Conservation (phyloP, 2,797 vertebrate species). For the Acrossocheilus wenchowensis region DNA sequence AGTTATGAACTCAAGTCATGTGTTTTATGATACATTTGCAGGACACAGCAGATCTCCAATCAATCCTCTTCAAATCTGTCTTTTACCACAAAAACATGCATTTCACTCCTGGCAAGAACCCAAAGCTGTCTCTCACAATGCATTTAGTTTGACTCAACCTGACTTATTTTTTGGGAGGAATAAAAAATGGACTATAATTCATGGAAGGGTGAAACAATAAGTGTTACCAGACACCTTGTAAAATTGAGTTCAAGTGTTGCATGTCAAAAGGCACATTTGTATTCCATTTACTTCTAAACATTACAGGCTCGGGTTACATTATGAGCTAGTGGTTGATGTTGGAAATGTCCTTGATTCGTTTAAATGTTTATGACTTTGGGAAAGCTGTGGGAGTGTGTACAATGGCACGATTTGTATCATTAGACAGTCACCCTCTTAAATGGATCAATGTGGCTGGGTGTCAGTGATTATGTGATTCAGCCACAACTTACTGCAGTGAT, state of each 20-base stretch:
- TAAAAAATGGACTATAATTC: constrained; percentile 9
- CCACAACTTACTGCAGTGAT: constrained; percentile 32
- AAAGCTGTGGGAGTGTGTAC: neutral
- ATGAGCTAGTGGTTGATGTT: neutral
- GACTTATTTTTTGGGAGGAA: neutral
- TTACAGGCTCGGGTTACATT: constrained; percentile 20
- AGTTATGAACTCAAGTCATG: neutral
- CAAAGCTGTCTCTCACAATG: neutral
- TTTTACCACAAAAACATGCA: constrained; percentile 13
- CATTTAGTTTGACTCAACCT: neutral
- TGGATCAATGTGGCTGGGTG: constrained; percentile 9
- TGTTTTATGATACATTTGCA: constrained; percentile 17
- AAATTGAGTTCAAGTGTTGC: constrained; percentile 17
- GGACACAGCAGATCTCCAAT: neutral
- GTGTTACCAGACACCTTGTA: constrained; percentile 33
- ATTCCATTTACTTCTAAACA: constrained; percentile 31
- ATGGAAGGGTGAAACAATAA: constrained; percentile 21
- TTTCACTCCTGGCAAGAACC: neutral
- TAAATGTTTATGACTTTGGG: constrained; percentile 12
- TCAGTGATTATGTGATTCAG: constrained; percentile 35
- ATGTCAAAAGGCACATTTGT: constrained; percentile 41
- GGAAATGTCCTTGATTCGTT: constrained; percentile 7
- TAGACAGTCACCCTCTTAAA: constrained; percentile 19
- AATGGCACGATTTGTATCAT: neutral
- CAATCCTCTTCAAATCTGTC: neutral